Evolutionary conservation across 2,888 invertebrate genomes (phyloP).

Genomic region (Melanophora roralis): DNA sequence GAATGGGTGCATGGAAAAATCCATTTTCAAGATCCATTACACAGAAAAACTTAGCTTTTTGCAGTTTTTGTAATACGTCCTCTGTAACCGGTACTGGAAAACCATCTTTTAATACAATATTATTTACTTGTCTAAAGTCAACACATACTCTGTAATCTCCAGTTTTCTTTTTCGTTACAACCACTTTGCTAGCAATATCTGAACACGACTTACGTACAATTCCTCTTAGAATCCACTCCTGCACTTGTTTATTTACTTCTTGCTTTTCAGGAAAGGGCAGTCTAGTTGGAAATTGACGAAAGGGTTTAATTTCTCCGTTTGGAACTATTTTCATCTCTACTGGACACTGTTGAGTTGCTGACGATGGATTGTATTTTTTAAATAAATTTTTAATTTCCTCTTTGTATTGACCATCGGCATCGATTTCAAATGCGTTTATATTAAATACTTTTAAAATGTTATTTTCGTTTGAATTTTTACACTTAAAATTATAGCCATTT

Average conservation of each 20-base stretch:
- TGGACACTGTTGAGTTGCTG: background rate
- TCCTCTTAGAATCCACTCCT: conserved; percentile 46
- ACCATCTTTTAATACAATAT: conserved; percentile 40
- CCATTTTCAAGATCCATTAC: conserved; percentile 49
- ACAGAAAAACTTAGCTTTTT: conserved; percentile 17
- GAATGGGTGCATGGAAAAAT: conserved; percentile 47
- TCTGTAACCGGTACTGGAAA: conserved; percentile 54
- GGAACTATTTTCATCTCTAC: background rate
- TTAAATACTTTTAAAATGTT: conserved; percentile 5
- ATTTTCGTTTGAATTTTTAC: background rate
- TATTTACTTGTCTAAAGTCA: conserved; percentile 62
- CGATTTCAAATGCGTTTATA: background rate
- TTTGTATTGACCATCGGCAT: background rate
- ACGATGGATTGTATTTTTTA: background rate
- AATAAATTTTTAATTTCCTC: background rate
- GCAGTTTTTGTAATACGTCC: conserved; percentile 33
- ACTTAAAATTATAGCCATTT: background rate
- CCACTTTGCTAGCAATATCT: conserved; percentile 64
- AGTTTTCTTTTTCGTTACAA: conserved; percentile 64
- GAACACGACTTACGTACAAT: conserved; percentile 57
- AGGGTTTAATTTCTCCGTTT: background rate
- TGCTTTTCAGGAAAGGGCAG: conserved; percentile 21
- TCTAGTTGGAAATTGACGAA: conserved; percentile 6
- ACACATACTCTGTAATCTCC: conserved; percentile 63
- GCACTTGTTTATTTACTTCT: conserved; percentile 25